Base-by-base conservation (phyloP, 2,797 vertebrate genomes). In the Lemur catta region DNA sequence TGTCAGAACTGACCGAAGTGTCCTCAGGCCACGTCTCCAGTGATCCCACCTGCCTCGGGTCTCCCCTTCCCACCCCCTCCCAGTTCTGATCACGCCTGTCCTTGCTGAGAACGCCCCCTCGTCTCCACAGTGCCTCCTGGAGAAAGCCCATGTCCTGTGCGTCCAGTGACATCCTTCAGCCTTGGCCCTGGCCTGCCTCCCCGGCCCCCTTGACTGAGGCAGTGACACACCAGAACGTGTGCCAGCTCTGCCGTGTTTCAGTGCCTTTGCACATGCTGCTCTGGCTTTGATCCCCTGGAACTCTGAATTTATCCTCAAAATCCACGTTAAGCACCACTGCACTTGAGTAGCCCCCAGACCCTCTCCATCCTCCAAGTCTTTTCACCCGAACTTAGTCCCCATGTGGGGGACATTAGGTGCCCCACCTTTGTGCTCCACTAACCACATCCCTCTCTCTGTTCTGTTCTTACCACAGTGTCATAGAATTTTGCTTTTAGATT, bases 171-270 rank as follows among this genome's bases (percentile, higher is more conserved):
- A 30, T 14, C 43, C 35, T 14, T n/a, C 59, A 10, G 33, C 20
- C 41, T 24, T 18, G 3, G 43, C 26, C 33, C 24, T 30, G 0
- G 43, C 61, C 43, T 28, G 30, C 13, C 14, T n/a, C 14, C 0
- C 55, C 10, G 17, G 28, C 13, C 28, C 38, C 28, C 15, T 59
- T 30, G 46, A 50, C 41, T 13, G 22, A 52, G 18, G 17, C 2
- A 30, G 71, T 57, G 48, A 55, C 28, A 28, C 1, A 6, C 13
- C 24, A 48, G 48, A 76, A 72, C 0, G 0, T 1, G 1, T 35
- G 2, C 0, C 22, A 9, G 41, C 43, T 55, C 26, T 1, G 9
- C 63, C 0, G 0, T 5, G 3, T 59, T 57, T 63, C 89, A 1
- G n/a, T 0, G 2, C 35, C 78, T 84, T 46, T n/a, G 50, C 67